Percentiles rank a stretch among this genome's conserved stretches.
Conservation (phyloP, 2,113 vertebrate species). For the Xenopus laevis region DNA sequence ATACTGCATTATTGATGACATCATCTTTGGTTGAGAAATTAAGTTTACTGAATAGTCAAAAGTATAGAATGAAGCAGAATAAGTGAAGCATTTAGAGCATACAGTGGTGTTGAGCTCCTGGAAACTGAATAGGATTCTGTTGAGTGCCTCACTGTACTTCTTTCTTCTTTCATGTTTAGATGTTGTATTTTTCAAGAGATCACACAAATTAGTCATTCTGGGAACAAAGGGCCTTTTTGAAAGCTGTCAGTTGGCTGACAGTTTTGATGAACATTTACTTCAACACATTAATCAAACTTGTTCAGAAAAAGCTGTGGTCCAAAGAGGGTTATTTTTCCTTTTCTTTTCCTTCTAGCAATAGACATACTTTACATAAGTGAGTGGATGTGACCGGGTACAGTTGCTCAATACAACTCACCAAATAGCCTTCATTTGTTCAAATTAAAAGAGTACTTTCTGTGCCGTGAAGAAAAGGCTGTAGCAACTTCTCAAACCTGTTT, state of each 20-base stretch:
- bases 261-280: slow-evolving; percentile 68
- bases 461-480: slow-evolving; percentile 53
- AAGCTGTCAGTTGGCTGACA: slow-evolving; percentile 66
- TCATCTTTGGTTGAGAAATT: too few relatives aligned
- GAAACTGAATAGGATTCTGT: slow-evolving; percentile 51
- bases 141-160: slow-evolving; percentile 56
- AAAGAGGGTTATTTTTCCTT: slow-evolving; percentile 53
- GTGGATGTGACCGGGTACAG: slow-evolving; percentile 42
- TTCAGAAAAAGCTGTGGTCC: slow-evolving; percentile 57
- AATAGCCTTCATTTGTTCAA: slow-evolving; percentile 44
- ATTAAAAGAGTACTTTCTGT: slow-evolving; percentile 48
- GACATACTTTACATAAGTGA: slow-evolving; percentile 54
- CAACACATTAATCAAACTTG: slow-evolving; percentile 66
- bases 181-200: slow-evolving; percentile 61
- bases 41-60: too few relatives aligned
- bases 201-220: slow-evolving; percentile 60
- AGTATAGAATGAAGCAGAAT: too few relatives aligned
- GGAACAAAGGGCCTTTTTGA: slow-evolving; percentile 64
- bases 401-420: slow-evolving; percentile 41
- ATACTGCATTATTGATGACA: too few relatives aligned
- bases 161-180: slow-evolving; percentile 51
- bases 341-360: slow-evolving; percentile 32
- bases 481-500: slow-evolving; percentile 59
- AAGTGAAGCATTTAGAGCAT: too few relatives aligned
- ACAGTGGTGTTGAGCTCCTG: not conserved